A percentile compares a stretch with the other conserved stretches of the same genome.
These are phyloP conservation scores for Sympetrum striolatum DNA, from an alignment of 2,888 invertebrate species.

Conservation along the genomic window DNA sequence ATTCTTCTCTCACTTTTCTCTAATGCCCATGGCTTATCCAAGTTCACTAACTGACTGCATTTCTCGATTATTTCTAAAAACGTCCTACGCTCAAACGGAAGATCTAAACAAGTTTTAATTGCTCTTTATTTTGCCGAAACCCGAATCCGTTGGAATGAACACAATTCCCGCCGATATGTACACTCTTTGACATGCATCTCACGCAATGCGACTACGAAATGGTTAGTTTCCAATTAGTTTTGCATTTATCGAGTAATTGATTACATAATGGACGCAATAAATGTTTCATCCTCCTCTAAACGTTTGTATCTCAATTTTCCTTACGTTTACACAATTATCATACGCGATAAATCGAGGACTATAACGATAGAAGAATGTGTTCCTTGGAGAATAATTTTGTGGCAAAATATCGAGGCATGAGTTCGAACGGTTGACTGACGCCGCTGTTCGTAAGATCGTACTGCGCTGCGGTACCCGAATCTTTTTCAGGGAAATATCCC, in stretches of 20 bases:
- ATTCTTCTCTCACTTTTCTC: background rate
- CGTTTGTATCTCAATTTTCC: too few relatives aligned
- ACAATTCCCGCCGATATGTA: background rate
- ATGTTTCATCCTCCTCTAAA: too few relatives aligned
- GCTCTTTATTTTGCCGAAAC: background rate
- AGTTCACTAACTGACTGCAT: background rate
- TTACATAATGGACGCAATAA: too few relatives aligned
- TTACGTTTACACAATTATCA: too few relatives aligned
- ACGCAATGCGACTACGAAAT: too few relatives aligned
- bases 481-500: conserved; percentile 44
- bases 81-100: background rate
- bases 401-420: background rate
- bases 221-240: too few relatives aligned
- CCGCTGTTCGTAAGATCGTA: background rate
- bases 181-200: background rate
- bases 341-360: too few relatives aligned
- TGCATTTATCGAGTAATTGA: too few relatives aligned
- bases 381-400: too few relatives aligned
- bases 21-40: background rate
- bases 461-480: conserved; percentile 46
- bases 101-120: background rate
- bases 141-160: background rate
- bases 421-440: background rate
- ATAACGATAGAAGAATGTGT: too few relatives aligned
- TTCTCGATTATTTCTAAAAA: background rate